These are phyloP conservation scores for Octonoba sinensis DNA, from an alignment of 2,888 invertebrate species.

Conservation along the genomic window DNA sequence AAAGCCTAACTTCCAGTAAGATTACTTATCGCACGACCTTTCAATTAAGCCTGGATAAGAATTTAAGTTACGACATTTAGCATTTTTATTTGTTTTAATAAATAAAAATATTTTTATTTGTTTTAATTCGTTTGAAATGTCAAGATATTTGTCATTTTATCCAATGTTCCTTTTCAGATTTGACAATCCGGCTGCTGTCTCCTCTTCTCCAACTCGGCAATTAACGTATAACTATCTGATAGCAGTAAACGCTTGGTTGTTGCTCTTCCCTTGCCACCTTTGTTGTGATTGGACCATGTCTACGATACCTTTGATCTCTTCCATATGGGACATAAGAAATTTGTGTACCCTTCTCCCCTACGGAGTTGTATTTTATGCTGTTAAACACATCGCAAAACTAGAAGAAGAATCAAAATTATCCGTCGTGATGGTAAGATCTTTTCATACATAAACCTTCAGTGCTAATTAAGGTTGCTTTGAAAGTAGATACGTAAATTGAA, in stretches of 20 bases:
- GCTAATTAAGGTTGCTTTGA: too few species aligned
- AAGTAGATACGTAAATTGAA: background rate
- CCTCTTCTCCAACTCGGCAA: constrained; percentile 85
- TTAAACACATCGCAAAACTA: constrained; percentile 66
- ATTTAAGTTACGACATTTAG: too few species aligned
- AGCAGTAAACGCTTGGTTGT: constrained; percentile 89
- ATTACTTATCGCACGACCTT: too few species aligned
- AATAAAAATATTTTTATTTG: too few species aligned
- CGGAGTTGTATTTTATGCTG: constrained; percentile 71
- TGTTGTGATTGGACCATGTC: constrained; percentile 99
- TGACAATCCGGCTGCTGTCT: constrained; percentile 96
- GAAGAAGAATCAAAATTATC: constrained; percentile 47
- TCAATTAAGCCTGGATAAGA: too few species aligned
- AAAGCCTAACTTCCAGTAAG: too few species aligned
- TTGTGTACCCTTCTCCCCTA: constrained; percentile 83
- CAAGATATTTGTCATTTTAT: too few species aligned
- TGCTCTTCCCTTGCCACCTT: constrained; percentile 88
- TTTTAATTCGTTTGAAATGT: too few species aligned
- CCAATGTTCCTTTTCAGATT: constrained; percentile 76
- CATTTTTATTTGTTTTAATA: too few species aligned
- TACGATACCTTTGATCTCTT: constrained; percentile 86
- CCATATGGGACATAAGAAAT: constrained; percentile 85
- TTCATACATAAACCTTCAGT: background rate
- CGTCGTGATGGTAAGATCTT: constrained; percentile 38
- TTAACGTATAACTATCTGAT: constrained; percentile 95